A percentile compares a stretch with the other conserved stretches of the same genome.
Evolutionary conservation across 2,797 vertebrate species (phyloP).

Genomic region (Halcyon badia): DNA sequence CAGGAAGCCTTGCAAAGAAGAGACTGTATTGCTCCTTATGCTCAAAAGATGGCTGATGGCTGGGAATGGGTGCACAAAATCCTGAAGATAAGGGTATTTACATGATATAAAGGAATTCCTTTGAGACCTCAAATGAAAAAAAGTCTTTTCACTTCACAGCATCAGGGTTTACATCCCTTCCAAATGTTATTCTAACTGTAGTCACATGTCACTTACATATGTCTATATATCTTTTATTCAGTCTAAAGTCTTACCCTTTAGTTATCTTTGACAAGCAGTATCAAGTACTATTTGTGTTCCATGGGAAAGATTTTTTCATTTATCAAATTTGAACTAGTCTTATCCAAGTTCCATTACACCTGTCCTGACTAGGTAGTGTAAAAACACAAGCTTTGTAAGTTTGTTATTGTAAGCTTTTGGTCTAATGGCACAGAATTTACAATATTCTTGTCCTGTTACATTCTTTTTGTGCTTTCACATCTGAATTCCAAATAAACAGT

Average conservation of each 20-base stretch:
- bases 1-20: not conserved
- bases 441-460: not conserved
- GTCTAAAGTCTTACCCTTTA: not conserved
- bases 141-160: not conserved
- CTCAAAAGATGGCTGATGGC: not conserved
- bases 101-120: not conserved
- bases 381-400: not conserved
- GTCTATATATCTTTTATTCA: not conserved
- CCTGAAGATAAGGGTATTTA: not conserved
- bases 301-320: not conserved
- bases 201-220: not conserved
- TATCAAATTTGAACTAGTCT: not conserved
- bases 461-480: not conserved
- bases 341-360: not conserved
- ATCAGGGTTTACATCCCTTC: not conserved
- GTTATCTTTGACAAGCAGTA: not conserved
- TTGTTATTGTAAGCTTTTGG: not conserved
- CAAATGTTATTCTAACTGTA: not conserved
- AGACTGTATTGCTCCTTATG: not conserved
- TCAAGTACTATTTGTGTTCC: not conserved
- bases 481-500: not conserved
- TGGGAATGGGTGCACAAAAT: not conserved
- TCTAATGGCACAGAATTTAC: not conserved
- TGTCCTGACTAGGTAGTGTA: not conserved
- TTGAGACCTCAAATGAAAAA: not conserved